Base-by-base conservation (phyloP, 2,113 vertebrate species). In the Pavo muticus region DNA sequence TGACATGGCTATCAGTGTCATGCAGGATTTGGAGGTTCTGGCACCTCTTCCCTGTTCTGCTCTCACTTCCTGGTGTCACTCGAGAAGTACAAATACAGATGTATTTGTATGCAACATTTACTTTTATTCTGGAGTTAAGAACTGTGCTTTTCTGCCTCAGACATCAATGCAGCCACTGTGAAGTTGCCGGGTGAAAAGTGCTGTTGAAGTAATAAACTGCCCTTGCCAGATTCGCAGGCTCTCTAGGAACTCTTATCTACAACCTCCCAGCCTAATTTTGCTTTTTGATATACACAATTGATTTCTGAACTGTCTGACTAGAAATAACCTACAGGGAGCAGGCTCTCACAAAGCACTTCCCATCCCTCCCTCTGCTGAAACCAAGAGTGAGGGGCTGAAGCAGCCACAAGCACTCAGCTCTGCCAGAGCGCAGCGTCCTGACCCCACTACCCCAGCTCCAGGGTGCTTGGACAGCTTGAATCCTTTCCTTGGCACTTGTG, bases 261-360 rank as follows among this genome's bases (percentile, higher is more conserved):
- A 81, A 52, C 37, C 37, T 77, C 80, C 32, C 47, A 68, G 65
- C 2, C 69, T 88, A 71, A 94, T 93, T 95, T 88, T 84, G 23
- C 35, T 18, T 78, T 87, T 88, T 81, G 73, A 70, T 88, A 69
- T 9, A 39, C 6, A 35, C 57, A 68, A 29, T 57, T 45, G 63
- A 84, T 94, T 93, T 57, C 88, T 64, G 68, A 81, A 84, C 64
- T 50, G 50, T 84, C 45, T 47, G 32, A 59, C 54, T n/a, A 25
- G n/a, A 86, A 93, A 63, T 42, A 63, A 77, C 48, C 48, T 47
- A 35, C 54, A 40, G 76, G 47, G 24, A 84, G 47, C 56, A 9
- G 19, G 10, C 54, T 63, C 80, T 63, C 60, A 42, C 44, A 40
- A 73, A 68, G 24, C 76, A 19, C 25, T 35, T 54, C 35, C 54